Evolutionary conservation across 2,888 invertebrate species (phyloP), one percentile per base, ranked within the genome.

Genomic region (Argyra leucocephala): DNA sequence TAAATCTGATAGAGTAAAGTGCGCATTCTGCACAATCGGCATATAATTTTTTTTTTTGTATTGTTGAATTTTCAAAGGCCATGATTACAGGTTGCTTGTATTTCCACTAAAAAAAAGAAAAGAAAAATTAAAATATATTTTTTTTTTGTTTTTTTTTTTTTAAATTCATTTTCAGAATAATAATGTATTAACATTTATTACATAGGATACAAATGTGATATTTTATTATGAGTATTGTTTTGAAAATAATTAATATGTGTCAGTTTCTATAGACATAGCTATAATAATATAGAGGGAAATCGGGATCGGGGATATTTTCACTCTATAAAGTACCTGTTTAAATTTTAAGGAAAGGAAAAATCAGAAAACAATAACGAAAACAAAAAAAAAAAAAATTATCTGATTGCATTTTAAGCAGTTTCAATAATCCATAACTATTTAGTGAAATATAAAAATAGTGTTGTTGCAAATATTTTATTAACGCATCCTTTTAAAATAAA

Each of bases 201-300:
- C 18, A 48, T 48, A 48, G n/a, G n/a, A 48, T 48, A 48, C n/a
- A 48, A 48, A 48, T 48, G 48, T 48, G n/a, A 48, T 48, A 18
- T 18, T 48, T 48, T 48, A 48, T 48, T 48, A 48, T n/a, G 12
- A 48, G 48, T 48, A 12, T 48, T 48, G 2, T 48, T 48, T 48
- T 48, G 18, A 48, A 37, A 37, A 48, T 48, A 48, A 48, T 48
- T 48, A 48, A 48, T 48, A 48, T 48, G 48, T 48, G 48, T 48
- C 48, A 48, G 48, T 48, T 2, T 5, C 12, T 48, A 18, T 18
- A 48, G 12, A 18, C 18, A 48, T 15, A 48, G 5, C 2, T 48
- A 48, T n/a, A 18, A 18, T n/a, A n/a, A 48, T 18, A 37, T 15
- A 48, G 12, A 18, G 2, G 18, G 48, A 48, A 48, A 18, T 12